These are phyloP conservation scores for Alethe castanea DNA, from an alignment of 2,113 vertebrate species.

Conservation along the genomic window DNA sequence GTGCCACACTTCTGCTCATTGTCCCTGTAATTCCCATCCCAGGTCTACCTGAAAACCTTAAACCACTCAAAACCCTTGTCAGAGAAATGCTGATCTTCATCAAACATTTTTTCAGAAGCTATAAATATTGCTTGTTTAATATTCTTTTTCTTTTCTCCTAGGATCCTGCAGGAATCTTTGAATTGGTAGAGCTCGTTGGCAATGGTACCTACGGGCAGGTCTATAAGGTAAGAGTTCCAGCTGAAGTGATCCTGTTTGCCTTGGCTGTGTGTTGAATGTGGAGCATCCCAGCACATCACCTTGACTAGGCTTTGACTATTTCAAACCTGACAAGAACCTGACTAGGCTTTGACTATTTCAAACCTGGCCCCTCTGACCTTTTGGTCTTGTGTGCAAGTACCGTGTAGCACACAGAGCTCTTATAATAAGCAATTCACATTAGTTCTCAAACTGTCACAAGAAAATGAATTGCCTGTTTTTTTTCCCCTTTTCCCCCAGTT, in stretches of 20 bases:
- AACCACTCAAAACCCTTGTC: neutral
- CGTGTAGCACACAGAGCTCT: neutral
- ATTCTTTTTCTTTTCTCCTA: conserved; percentile 50
- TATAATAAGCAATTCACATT: neutral
- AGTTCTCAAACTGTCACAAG: neutral
- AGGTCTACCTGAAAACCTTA: neutral
- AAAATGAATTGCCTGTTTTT: neutral
- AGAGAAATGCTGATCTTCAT: neutral
- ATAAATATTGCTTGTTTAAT: neutral
- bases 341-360: no score
- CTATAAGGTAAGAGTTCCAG: conserved; percentile 86
- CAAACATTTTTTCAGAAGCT: neutral
- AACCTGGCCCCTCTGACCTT: neutral
- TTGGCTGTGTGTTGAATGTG: neutral
- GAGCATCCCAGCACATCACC: neutral
- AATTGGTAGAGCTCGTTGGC: conserved; percentile 96
- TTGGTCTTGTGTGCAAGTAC: neutral
- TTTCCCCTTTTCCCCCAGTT: neutral
- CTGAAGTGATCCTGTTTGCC: neutral
- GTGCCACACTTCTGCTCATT: fast-evolving
- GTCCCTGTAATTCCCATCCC: neutral
- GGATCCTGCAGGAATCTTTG: conserved; percentile 98
- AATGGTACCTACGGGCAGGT: conserved; percentile 98
- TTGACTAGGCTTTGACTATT: neutral
- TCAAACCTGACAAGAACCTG: neutral